These are phyloP conservation scores for Zaprionus gabonicus DNA, from an alignment of 1,140 invertebrate genomes.

Conservation along the genomic window DNA sequence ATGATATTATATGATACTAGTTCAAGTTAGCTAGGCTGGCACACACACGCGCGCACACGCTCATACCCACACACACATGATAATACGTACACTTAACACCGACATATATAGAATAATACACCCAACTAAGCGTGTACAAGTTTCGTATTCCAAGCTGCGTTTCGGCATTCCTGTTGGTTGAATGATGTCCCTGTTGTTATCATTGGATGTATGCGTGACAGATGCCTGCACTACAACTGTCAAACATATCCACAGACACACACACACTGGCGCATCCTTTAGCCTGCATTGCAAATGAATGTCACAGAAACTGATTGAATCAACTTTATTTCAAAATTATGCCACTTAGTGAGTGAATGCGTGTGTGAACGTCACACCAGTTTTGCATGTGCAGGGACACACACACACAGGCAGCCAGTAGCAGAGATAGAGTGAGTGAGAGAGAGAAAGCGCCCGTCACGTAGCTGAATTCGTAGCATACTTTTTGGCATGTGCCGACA, in stretches of 20 bases:
- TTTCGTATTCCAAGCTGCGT: background rate
- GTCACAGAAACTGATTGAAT: conserved; percentile 76
- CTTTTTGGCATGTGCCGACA: conserved; percentile 75
- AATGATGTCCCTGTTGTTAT: conserved; percentile 31
- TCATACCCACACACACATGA: background rate
- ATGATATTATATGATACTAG: background rate
- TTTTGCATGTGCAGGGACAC: conserved; percentile 34
- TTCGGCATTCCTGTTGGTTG: conserved; percentile 20
- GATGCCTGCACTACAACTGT: conserved; percentile 50
- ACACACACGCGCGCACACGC: background rate
- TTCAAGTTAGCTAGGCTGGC: background rate
- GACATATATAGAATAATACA: background rate
- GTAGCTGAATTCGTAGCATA: conserved; percentile 61
- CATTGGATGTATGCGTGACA: conserved; percentile 73
- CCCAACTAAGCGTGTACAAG: background rate
- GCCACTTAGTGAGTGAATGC: conserved; percentile 64
- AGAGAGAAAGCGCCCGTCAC: conserved; percentile 17
- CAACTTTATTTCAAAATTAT: conserved; percentile 84
- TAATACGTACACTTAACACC: background rate
- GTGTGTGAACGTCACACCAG: conserved; percentile 12
- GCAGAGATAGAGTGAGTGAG: conserved; percentile 13
- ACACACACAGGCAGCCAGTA: conserved; percentile 17
- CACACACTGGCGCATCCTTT: conserved; percentile 19
- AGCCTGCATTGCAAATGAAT: conserved; percentile 48
- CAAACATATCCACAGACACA: conserved; percentile 28